Conservation (phyloP, 2,888 invertebrate genomes). For the Homarus gammarus region DNA sequence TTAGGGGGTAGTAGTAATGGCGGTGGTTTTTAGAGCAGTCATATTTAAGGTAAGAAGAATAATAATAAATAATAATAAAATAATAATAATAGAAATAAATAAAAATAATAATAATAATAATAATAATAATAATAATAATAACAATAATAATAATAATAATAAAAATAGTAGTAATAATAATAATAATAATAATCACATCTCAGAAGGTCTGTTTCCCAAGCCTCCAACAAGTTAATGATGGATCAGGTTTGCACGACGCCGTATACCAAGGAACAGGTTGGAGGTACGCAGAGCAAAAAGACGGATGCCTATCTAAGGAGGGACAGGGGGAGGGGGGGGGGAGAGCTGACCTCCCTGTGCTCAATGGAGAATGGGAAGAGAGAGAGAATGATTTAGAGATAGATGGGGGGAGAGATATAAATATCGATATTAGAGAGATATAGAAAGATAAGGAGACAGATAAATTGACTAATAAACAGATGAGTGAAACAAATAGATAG, state of each 20-base stretch:
- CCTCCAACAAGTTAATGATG: not conserved
- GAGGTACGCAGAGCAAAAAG: not conserved
- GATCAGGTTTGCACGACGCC: not conserved
- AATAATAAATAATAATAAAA: too few relatives aligned
- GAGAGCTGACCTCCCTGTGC: not conserved
- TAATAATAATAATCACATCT: not conserved
- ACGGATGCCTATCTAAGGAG: not conserved
- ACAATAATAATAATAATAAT: not conserved
- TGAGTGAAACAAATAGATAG: too few relatives aligned
- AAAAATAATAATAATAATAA: slow-evolving; percentile 7
- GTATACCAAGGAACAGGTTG: too few relatives aligned
- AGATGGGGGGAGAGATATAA: slow-evolving; percentile 15
- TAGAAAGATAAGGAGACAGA: not conserved
- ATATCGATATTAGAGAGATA: not conserved
- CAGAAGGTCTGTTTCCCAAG: too few relatives aligned
- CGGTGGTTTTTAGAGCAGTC: too few relatives aligned
- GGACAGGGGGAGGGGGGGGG: slow-evolving; percentile 1
- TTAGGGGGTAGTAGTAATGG: too few relatives aligned
- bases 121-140: slow-evolving; percentile 23
- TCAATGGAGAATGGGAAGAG: slow-evolving; percentile 15
- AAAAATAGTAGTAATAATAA: not conserved
- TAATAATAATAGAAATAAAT: not conserved
- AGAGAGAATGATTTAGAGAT: slow-evolving; percentile 39
- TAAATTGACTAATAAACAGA: not conserved
- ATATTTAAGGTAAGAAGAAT: too few relatives aligned